Evolutionary conservation across 1,140 invertebrate species (phyloP), one percentile per base, ranked within the genome.

Genomic region (Marisa cornuarietis): DNA sequence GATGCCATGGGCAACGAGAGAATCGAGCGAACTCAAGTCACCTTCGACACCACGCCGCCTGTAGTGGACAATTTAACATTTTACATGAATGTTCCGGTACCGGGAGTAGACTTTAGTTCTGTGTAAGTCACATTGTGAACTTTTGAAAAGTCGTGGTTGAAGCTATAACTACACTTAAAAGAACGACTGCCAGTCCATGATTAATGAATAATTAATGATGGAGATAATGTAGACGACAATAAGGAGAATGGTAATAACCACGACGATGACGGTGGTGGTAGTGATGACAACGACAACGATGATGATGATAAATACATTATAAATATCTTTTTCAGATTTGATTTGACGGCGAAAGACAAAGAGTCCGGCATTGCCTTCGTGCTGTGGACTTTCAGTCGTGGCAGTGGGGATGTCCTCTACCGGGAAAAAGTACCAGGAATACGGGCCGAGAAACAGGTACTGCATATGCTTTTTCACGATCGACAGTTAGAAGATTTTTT

Each of bases 1-100:
- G 83, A 83, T 61, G 20, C 78, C 31, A 80, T 79, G 71, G 65
- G 54, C 49, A 77, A 76, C 24, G 78, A 58, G 31, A 74, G 69
- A n/a, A 63, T 74, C 8, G 80, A 82, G 20, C 72, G 42, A 5
- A 74, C 76, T 7, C 20, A 42, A 9, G 76, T 83, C 13, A 52
- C 71, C 61, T 79, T 82, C 58, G 31, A n/a, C 49, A 71, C 73
- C 71, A 20, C 26, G 26, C 82, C 82, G 11, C 62, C 22, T n/a
- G 62, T 54, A 4, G 10, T 61, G 13, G 4, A 14, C 61, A 61
- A 9, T n/a, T n/a, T n/a, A 4, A 31, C 8, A 0, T 61, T 76
- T 4, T 18, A 13, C 4, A 58, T n/a, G 26, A 76, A 76, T 11
- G 22, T 58, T 0, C n/a, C 31, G 2, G 71, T 69, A 8, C 66